These are phyloP conservation scores for Chondrilla cf. caribensis DNA, from an alignment of 37 sponge, comb jelly and placozoan species.

Conservation along the genomic window DNA sequence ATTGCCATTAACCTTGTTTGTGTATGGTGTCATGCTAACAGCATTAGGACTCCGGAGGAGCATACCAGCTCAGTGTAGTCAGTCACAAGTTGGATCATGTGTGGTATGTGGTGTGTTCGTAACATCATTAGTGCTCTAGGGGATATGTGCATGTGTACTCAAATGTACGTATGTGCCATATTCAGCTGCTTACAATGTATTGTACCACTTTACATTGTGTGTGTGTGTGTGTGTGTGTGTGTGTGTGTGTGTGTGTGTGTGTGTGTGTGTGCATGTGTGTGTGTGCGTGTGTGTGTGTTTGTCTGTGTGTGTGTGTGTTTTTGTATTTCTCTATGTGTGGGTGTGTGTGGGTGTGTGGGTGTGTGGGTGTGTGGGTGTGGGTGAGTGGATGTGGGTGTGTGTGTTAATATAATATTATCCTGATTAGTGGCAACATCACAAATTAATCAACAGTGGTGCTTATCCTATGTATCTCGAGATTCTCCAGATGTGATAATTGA, in stretches of 20 bases:
- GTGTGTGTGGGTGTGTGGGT: slow-evolving; percentile 20
- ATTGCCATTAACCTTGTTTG: too few species aligned
- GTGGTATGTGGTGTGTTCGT: too few species aligned
- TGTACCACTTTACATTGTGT: not conserved
- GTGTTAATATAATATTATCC: not conserved
- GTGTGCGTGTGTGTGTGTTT: slow-evolving; percentile 7
- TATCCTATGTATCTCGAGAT: too few species aligned
- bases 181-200: too few species aligned
- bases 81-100: too few species aligned
- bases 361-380: slow-evolving; percentile 19
- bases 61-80: too few species aligned
- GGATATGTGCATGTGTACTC: not conserved
- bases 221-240: slow-evolving; percentile 27
- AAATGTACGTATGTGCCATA: not conserved
- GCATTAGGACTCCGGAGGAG: too few species aligned
- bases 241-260: slow-evolving; percentile 25
- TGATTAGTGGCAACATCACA: too few species aligned
- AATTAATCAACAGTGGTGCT: too few species aligned
- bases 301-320: not conserved
- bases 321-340: not conserved
- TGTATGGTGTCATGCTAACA: not conserved
- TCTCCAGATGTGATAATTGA: too few species aligned
- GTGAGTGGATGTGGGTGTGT: not conserved
- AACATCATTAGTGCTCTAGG: too few species aligned
- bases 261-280: slow-evolving; percentile 16